Conservation (phyloP, 1,140 invertebrate genomes). For the Matsumurasca onukii region DNA sequence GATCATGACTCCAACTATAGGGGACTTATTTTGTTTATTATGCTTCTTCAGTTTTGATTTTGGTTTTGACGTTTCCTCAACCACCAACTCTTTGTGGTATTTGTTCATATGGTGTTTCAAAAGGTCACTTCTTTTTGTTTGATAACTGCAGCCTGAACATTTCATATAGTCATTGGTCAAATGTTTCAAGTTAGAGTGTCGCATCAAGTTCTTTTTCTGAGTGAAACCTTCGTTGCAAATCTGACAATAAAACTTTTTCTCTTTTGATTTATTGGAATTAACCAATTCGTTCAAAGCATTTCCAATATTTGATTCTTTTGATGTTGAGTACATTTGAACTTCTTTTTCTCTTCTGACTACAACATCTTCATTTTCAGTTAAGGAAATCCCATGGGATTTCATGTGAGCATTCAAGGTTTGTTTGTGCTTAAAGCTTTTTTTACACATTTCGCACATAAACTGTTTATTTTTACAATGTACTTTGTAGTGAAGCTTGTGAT, state of each 20-base stretch:
- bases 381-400: no score
- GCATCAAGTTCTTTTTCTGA: constrained; percentile 4
- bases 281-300: no score
- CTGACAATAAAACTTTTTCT: constrained; percentile 15
- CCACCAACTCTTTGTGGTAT: no score
- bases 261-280: background rate
- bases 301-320: no score
- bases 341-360: no score
- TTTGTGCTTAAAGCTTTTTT: background rate
- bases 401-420: constrained; percentile 5
- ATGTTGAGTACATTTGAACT: no score
- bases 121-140: background rate
- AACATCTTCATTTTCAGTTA: no score
- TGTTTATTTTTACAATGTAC: constrained; percentile 1
- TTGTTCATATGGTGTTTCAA: constrained; percentile 5
- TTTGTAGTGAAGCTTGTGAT: constrained; percentile 11
- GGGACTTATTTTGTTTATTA: no score
- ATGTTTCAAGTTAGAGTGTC: constrained; percentile 7
- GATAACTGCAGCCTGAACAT: background rate
- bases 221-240: constrained; percentile 11
- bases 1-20: no score
- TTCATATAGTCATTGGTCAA: background rate
- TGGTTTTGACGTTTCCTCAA: no score
- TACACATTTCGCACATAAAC: constrained; percentile 8
- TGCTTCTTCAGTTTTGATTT: no score